Evolutionary conservation across 2,113 vertebrate species (phyloP).

Genomic region (Odontophorus gujanensis): DNA sequence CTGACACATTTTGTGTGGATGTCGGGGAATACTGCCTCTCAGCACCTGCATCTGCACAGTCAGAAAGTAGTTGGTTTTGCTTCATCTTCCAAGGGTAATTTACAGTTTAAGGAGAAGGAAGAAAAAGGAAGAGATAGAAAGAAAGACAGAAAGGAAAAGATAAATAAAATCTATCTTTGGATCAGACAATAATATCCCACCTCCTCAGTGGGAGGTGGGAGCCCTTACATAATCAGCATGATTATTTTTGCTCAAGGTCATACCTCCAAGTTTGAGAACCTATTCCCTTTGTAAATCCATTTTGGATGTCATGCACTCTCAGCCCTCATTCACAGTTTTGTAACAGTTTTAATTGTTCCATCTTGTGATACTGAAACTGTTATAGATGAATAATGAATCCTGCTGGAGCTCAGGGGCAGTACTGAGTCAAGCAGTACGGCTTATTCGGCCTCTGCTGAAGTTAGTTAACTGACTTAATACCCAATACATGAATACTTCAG

Average conservation of each 20-base stretch:
- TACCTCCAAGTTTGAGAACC: background rate
- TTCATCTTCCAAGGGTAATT: background rate
- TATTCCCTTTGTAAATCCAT: background rate
- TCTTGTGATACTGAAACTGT: background rate
- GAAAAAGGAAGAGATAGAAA: background rate
- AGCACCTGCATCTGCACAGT: background rate
- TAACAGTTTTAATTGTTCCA: background rate
- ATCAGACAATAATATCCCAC: background rate
- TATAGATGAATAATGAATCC: background rate
- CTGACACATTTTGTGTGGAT: background rate
- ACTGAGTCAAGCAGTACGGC: background rate
- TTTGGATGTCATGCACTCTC: background rate
- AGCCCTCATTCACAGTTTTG: background rate
- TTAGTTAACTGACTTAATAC: background rate
- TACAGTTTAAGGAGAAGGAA: background rate
- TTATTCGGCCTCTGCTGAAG: background rate
- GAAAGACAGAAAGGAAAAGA: background rate
- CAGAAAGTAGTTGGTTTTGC: rapidly evolving
- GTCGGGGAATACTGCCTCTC: background rate
- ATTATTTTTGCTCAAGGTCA: background rate
- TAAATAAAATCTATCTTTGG: background rate
- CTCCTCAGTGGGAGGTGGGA: background rate
- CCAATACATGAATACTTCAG: background rate
- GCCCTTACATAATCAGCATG: background rate
- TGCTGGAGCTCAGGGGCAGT: background rate